Conservation (phyloP, 2,888 invertebrate genomes). For the Exocentrus adspersus region DNA sequence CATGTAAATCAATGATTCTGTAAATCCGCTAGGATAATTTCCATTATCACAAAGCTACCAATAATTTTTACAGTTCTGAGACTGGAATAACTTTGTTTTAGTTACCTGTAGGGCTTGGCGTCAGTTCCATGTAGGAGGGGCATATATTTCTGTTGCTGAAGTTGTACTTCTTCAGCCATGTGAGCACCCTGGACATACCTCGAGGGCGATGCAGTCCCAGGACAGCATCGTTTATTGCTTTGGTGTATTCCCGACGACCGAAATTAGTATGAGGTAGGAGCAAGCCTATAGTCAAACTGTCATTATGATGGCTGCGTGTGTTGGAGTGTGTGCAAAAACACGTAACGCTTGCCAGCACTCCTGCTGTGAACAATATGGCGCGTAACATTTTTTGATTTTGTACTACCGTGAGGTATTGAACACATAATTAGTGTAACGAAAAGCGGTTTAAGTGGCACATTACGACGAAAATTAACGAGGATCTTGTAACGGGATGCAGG, state of each 20-base stretch:
- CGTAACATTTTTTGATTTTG: conserved; percentile 39
- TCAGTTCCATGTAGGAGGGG: conserved; percentile 74
- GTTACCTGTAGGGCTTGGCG: conserved; percentile 79
- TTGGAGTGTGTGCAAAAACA: conserved; percentile 49
- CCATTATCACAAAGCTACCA: no score
- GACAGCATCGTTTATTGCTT: conserved; percentile 73
- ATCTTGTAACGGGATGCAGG: conserved; percentile 44
- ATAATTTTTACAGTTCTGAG: no score
- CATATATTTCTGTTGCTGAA: conserved; percentile 73
- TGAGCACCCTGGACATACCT: conserved; percentile 66
- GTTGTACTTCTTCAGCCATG: conserved; percentile 72
- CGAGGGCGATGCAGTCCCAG: conserved; percentile 68
- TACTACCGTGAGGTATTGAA: conserved; percentile 10
- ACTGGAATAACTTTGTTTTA: not conserved
- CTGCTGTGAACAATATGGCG: conserved; percentile 49
- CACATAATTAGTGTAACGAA: conserved; percentile 24
- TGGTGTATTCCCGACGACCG: conserved; percentile 73
- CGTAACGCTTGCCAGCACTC: conserved; percentile 44
- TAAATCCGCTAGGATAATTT: no score
- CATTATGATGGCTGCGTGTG: conserved; percentile 39
- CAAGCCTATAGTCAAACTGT: conserved; percentile 67
- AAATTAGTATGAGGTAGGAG: conserved; percentile 72
- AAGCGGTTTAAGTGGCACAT: conserved; percentile 32
- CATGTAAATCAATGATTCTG: not conserved
- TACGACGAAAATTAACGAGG: conserved; percentile 18